Conservation (phyloP, 1,140 invertebrate genomes). For the Zaprionus lachaisei region DNA sequence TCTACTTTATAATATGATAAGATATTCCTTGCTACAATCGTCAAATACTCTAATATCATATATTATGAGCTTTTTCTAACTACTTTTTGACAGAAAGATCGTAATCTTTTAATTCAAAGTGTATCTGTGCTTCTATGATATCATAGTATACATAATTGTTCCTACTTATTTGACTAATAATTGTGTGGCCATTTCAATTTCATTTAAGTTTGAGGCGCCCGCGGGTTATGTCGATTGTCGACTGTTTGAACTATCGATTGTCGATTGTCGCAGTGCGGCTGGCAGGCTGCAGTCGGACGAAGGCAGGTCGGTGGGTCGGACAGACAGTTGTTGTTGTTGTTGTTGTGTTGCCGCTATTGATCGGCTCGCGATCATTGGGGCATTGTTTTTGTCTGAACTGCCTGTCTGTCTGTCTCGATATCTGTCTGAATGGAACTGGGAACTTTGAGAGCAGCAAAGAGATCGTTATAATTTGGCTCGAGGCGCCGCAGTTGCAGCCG, state of each 20-base stretch:
- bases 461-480: slow-evolving; percentile 76
- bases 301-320: not conserved
- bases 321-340: not conserved
- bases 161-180: slow-evolving; percentile 51
- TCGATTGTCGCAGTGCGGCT: slow-evolving; percentile 39
- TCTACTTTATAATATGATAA: too few relatives aligned
- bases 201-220: slow-evolving; percentile 70
- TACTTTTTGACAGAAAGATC: too few relatives aligned
- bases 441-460: slow-evolving; percentile 57
- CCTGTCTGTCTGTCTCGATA: slow-evolving; percentile 18
- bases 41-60: too few relatives aligned
- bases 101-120: not conserved
- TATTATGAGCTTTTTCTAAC: too few relatives aligned
- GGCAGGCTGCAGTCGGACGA: slow-evolving; percentile 1
- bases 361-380: slow-evolving; percentile 43
- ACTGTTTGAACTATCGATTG: slow-evolving; percentile 44
- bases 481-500: slow-evolving; percentile 75
- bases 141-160: not conserved
- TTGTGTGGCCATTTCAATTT: slow-evolving; percentile 78
- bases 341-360: slow-evolving; percentile 35
- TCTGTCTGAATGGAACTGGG: slow-evolving; percentile 37
- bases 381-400: slow-evolving; percentile 59
- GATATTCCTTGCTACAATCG: too few relatives aligned
- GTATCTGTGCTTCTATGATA: not conserved
- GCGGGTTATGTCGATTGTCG: slow-evolving; percentile 70